phyloP scores from a whole-genome alignment of 2,888 invertebrate species.

The Eutolmus rufibarbis region DNA sequence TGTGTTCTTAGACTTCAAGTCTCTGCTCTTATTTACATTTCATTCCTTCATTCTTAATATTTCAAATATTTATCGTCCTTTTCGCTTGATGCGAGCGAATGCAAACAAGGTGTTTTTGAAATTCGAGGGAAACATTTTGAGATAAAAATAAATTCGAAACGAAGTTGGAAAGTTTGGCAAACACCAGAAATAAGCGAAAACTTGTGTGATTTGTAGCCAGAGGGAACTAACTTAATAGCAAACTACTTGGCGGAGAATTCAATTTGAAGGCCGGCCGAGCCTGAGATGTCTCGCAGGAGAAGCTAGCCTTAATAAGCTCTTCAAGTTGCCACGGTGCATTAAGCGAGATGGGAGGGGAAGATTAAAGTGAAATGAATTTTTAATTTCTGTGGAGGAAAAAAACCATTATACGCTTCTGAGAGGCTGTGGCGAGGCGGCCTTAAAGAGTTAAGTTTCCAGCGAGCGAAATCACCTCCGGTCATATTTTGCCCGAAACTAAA shows the following conservation, averaged over 20 bases:
- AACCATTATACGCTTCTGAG: background rate
- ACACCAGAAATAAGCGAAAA: background rate
- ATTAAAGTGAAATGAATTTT: background rate
- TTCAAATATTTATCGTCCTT: background rate
- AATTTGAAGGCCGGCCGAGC: background rate
- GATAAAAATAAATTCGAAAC: background rate
- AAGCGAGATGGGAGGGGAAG: background rate
- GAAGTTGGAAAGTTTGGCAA: background rate
- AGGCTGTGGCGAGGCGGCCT: background rate
- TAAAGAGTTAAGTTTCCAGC: background rate
- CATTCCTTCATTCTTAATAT: background rate
- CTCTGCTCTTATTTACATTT: background rate
- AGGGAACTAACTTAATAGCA: background rate
- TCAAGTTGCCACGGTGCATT: background rate
- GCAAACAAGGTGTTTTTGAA: background rate
- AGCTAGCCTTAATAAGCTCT: background rate
- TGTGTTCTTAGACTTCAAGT: background rate
- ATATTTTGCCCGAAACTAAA: constrained; percentile 6
- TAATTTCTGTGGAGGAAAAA: background rate
- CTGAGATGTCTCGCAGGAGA: background rate
- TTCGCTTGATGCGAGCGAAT: background rate
- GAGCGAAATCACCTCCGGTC: background rate
- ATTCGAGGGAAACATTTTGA: background rate
- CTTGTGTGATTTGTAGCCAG: background rate
- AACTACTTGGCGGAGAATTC: background rate